Evolutionary conservation across 2,113 vertebrate species (phyloP).

Genomic region (Nannospalax galili): DNA sequence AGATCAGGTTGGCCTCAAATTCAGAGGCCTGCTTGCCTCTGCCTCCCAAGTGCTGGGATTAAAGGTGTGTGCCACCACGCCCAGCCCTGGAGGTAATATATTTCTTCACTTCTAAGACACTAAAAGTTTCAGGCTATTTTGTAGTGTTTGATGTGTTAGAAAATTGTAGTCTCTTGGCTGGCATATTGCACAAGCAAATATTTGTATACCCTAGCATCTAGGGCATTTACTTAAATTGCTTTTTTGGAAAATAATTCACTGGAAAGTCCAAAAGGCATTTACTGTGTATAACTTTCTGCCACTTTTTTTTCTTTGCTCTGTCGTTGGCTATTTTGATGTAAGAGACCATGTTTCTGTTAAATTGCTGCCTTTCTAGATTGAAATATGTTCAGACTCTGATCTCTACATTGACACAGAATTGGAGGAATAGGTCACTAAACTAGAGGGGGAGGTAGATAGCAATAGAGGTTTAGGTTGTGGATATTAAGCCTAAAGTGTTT

Average conservation of each 20-base stretch:
- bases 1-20: too few relatives aligned
- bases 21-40: too few relatives aligned
- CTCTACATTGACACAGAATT: neutral
- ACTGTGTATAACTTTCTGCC: slow-evolving; percentile 78
- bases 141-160: slow-evolving; percentile 80
- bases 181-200: slow-evolving; percentile 80
- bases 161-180: slow-evolving; percentile 80
- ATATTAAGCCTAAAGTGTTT: neutral
- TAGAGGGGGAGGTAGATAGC: neutral
- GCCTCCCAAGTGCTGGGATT: too few relatives aligned
- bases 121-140: slow-evolving; percentile 65
- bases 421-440: neutral
- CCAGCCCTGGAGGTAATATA: neutral
- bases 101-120: slow-evolving; percentile 62
- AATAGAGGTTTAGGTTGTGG: neutral
- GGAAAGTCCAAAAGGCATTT: slow-evolving; percentile 81
- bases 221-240: slow-evolving; percentile 89
- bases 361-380: slow-evolving; percentile 38
- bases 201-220: slow-evolving; percentile 82
- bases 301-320: slow-evolving; percentile 65
- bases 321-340: slow-evolving; percentile 42
- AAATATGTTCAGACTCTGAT: slow-evolving; percentile 26
- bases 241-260: slow-evolving; percentile 87
- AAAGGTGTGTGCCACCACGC: too few relatives aligned
- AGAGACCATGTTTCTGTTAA: slow-evolving; percentile 51